A percentile compares a stretch with the other conserved stretches of the same genome.
Conservation (phyloP, 2,888 invertebrate species). For the Yponomeuta evonymella region DNA sequence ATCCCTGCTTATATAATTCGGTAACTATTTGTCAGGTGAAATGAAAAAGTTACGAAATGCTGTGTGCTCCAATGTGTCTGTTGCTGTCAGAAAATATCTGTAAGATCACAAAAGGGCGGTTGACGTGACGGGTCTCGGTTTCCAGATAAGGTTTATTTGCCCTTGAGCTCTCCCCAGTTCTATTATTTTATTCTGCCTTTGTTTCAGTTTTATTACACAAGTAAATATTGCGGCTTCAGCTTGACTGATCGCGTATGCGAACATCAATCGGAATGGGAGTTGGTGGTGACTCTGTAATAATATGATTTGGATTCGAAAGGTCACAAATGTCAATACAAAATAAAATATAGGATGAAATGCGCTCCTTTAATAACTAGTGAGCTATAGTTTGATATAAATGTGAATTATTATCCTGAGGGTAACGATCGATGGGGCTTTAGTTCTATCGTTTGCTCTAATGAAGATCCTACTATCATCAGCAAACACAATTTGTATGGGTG, state of each 20-base stretch:
- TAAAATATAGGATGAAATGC: not conserved
- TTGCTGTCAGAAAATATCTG: not conserved
- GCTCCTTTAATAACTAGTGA: not conserved
- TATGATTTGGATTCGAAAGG: not conserved
- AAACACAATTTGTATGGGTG: not conserved
- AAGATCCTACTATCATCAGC: not conserved
- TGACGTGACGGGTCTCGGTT: not conserved
- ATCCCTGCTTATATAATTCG: not conserved
- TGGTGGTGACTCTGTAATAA: not conserved
- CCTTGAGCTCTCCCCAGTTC: constrained; percentile 18
- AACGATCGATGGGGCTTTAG: not conserved
- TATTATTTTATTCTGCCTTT: constrained; percentile 4
- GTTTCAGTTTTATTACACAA: not conserved
- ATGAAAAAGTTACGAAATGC: not conserved
- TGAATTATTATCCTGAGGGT: not conserved
- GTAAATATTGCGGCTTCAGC: not conserved
- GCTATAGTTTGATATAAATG: not conserved
- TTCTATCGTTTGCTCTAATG: not conserved
- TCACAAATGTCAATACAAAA: not conserved
- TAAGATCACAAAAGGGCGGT: constrained; percentile 2
- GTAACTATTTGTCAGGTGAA: not conserved
- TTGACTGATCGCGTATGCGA: not conserved
- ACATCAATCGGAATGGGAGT: not conserved
- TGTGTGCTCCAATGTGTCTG: not conserved
- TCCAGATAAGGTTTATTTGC: constrained; percentile 33